Conservation (phyloP, 2,113 vertebrate species). For the Clarias gariepinus region DNA sequence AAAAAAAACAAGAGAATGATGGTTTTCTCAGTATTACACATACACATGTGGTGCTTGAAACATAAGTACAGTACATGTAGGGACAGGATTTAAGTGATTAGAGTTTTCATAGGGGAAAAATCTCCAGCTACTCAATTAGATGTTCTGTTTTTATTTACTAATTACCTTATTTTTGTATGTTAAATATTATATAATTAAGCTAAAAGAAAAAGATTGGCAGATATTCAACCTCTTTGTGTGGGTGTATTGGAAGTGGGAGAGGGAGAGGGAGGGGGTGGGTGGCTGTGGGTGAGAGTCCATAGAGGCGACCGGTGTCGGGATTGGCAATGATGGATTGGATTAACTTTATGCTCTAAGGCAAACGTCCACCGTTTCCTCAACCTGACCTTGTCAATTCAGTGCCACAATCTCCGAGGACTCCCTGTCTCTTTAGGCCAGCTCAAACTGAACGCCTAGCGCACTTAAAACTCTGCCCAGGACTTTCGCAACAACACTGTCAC, state of each 20-base stretch:
- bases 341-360: conserved; percentile 61
- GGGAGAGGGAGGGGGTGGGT: background rate
- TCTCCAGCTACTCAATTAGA: background rate
- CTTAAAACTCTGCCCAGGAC: background rate
- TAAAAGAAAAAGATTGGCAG: background rate
- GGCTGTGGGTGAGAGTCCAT: background rate
- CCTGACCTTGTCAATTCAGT: conserved; percentile 66
- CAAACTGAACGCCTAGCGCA: conserved; percentile 4
- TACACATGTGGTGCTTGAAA: background rate
- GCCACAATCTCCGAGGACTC: conserved; percentile 62
- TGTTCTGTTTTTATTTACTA: background rate
- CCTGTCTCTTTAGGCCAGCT: conserved; percentile 55
- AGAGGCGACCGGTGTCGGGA: conserved; percentile 56
- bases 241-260: background rate
- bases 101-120: background rate
- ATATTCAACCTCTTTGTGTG: background rate
- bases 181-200: background rate
- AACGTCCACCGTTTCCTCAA: conserved; percentile 54
- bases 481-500: background rate
- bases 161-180: background rate
- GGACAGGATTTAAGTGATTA: background rate
- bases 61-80: background rate
- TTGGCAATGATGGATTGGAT: conserved; percentile 58
- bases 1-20: too few species aligned
- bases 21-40: background rate